Conservation (phyloP, 2,888 invertebrate genomes). For the Perizoma affinitatum region DNA sequence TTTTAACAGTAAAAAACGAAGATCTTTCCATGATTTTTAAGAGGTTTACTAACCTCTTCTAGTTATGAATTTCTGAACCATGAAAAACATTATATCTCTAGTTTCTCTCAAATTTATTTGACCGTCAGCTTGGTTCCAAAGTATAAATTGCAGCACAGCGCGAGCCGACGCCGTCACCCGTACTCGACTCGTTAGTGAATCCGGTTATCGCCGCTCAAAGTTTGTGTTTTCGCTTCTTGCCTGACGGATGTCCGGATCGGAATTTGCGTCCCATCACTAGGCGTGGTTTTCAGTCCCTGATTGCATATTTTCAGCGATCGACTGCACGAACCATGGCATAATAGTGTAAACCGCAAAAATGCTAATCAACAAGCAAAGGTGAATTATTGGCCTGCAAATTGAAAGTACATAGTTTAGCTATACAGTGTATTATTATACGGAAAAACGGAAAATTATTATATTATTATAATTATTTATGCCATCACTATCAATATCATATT, state of each 20-base stretch:
- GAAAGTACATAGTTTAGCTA: background rate
- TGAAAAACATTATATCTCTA: background rate
- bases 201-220: slow-evolving; percentile 71
- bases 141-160: slow-evolving; percentile 45
- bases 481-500: too few relatives aligned
- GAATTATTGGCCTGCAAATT: background rate
- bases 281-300: slow-evolving; percentile 12
- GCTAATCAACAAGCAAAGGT: background rate
- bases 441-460: too few relatives aligned
- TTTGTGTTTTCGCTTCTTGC: slow-evolving; percentile 65
- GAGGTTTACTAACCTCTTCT: too few relatives aligned
- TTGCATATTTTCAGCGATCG: slow-evolving; percentile 6
- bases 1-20: too few relatives aligned
- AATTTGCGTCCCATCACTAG: slow-evolving; percentile 12
- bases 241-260: slow-evolving; percentile 59
- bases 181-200: slow-evolving; percentile 74
- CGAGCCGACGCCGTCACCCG: slow-evolving; percentile 49
- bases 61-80: too few relatives aligned
- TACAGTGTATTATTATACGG: too few relatives aligned
- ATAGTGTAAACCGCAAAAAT: background rate
- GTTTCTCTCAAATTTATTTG: slow-evolving; percentile 28
- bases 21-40: too few relatives aligned
- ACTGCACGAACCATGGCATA: background rate
- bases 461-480: too few relatives aligned
- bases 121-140: slow-evolving; percentile 28